Base-by-base conservation (phyloP, 1,140 invertebrate species). In the Patella vulgata region DNA sequence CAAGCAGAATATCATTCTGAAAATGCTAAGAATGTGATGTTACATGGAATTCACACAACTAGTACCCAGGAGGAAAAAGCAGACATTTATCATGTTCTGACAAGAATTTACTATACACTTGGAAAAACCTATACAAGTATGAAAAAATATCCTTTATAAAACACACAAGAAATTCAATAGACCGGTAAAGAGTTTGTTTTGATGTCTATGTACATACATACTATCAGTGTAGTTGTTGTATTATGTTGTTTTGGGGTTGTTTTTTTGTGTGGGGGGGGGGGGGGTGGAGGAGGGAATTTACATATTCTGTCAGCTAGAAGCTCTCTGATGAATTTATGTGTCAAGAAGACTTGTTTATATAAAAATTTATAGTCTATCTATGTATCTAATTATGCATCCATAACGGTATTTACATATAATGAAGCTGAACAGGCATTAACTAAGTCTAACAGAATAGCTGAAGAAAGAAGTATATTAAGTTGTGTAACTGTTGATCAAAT, bases 1-100 rank as follows among this genome's bases (percentile, higher is more conserved):
- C 81, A 83, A 61, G 78, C 81, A 11, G 74, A 82, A 56, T 74
- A 75, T 23, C 81, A 82, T 62, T 60, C 73, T 23, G 79, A 81
- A 33, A 73, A 62, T 43, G 81, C 78, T 12, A 73, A 71, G 50
- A 69, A 59, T 46, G 72, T 81, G n/a, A 75, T 83, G 77, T 53
- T 76, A 9, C 75, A 74, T 42, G 69, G 73, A 9, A 71, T 71
- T 9, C 70, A 76, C 27, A 71, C 66, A 2, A 63, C 71, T 12
- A 58, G 61, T 4, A 73, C 72, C 6, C 58, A 77, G 31, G 47
- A 73, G 46, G 79, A 82, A 21, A 81, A 77, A 63, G 74, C 73
- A 0, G 53, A 74, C 36, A 73, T 82, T 14, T 76, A 72, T 51
- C 47, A 59, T 9, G 70, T 78, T 5, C 64, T 81, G 1, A 75